phyloP scores from a whole-genome alignment of 2,797 vertebrate species.

The Loris lydekkerianus region DNA sequence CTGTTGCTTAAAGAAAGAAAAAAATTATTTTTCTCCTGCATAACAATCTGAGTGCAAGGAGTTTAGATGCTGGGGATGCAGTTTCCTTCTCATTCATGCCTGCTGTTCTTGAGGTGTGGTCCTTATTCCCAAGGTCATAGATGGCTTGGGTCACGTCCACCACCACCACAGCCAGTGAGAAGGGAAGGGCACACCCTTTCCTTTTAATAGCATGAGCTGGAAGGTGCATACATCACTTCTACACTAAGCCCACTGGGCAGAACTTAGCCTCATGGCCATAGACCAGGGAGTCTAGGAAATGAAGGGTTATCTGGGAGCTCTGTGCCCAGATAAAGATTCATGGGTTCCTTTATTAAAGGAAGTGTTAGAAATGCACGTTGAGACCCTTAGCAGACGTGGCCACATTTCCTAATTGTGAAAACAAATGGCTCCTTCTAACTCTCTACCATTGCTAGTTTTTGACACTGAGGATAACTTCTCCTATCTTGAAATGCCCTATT shows the following conservation, averaged over 20 bases:
- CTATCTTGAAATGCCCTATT: background rate
- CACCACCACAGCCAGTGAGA: background rate
- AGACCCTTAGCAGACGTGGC: background rate
- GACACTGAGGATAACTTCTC: background rate
- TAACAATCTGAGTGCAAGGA: background rate
- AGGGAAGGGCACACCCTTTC: background rate
- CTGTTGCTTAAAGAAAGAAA: slow-evolving; percentile 1
- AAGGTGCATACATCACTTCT: background rate
- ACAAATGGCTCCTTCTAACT: background rate
- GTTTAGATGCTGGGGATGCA: background rate
- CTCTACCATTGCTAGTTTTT: background rate
- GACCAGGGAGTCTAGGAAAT: background rate
- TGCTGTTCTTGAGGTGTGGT: background rate
- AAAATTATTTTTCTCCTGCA: background rate
- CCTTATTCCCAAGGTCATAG: background rate
- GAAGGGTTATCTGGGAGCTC: background rate
- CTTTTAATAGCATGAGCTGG: background rate
- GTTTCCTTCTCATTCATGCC: background rate
- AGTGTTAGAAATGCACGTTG: background rate
- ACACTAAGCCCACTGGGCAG: background rate
- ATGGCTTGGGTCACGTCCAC: background rate
- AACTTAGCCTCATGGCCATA: background rate
- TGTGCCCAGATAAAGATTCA: background rate
- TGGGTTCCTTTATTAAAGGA: background rate
- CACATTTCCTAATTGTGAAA: background rate